Conservation (phyloP, 1,140 invertebrate species). For the Procambarus virginalis region DNA sequence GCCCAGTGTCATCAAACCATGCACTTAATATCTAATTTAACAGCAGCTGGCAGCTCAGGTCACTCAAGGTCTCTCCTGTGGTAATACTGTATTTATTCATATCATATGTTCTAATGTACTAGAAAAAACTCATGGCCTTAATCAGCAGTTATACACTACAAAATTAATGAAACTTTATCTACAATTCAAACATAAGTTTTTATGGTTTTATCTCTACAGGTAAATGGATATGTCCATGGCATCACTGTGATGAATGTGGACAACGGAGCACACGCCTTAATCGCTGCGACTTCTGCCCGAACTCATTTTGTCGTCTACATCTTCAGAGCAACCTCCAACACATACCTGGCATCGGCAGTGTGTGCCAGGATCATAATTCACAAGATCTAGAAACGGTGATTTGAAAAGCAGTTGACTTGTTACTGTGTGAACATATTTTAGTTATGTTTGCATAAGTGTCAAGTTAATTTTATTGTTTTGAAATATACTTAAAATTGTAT, state of each 20-base stretch:
- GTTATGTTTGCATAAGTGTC: no score
- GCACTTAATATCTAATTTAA: no score
- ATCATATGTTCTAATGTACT: no score
- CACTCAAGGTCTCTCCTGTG: no score
- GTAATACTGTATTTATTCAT: no score
- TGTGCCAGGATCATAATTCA: conserved; percentile 44
- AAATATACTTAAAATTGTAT: no score
- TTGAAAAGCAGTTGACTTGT: background rate
- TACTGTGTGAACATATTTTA: background rate
- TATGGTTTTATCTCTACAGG: conserved; percentile 72
- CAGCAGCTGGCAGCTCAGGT: no score
- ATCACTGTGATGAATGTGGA: conserved; percentile 79
- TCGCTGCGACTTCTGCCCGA: conserved; percentile 78
- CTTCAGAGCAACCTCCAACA: conserved; percentile 22
- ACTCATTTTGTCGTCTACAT: conserved; percentile 76
- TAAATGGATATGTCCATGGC: conserved; percentile 79
- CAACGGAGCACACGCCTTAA: conserved; percentile 73
- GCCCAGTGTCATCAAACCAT: no score
- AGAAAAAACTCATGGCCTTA: no score
- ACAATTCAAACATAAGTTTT: background rate
- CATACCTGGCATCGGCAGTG: conserved; percentile 36
- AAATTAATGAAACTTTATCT: background rate
- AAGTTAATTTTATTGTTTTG: no score
- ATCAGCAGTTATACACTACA: no score
- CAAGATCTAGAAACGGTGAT: conserved; percentile 49